Base-by-base conservation (phyloP, 2,113 vertebrate genomes). In the Alouatta palliata region DNA sequence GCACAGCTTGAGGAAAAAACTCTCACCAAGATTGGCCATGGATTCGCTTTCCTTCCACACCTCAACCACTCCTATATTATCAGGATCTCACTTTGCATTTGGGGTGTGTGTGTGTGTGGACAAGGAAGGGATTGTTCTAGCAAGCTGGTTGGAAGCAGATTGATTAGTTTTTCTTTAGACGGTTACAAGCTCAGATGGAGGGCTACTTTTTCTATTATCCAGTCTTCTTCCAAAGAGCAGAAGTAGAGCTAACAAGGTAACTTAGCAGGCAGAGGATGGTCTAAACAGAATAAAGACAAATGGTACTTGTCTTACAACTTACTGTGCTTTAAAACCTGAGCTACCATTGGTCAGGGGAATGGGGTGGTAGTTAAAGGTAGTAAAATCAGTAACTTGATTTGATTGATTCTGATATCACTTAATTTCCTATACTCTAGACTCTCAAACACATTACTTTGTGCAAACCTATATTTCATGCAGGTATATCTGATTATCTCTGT, bases 331-430 rank as follows among this genome's bases (percentile, higher is more conserved):
- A 66, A 76, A 77, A 37, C 25, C 49, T 61, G 35, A 66, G 27
- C 35, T 95, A 8, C 37, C 52, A 75, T 83, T 84, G 27, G n/a
- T 52, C 47, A 43, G 43, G n/a, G 47, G 8, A 56, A 14, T 68
- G 25, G 23, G 20, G 10, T 84, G 71, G 43, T 56, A 80, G 37
- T 80, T 77, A 87, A 89, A 58, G 83, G 54, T 64, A 77, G 87
- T 77, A 92, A 90, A 94, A 76, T 88, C 43, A 71, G 52, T 85
- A 56, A 90, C 45, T 92, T 87, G 40, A 95, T 82, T 84, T 82
- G 40, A 82, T 35, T 83, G 64, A 61, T 86, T 76, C 85, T 95
- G 47, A 54, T 70, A 43, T 56, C 45, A 54, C 66, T 77, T 85
- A 85, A 61, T 30, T 88, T 40, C 25, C 1, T 83, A 19, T 54